Percentiles rank a stretch among this genome's conserved stretches.
Evolutionary conservation across 2,888 invertebrate genomes (phyloP).

Genomic region (Ochropleura leucogaster): DNA sequence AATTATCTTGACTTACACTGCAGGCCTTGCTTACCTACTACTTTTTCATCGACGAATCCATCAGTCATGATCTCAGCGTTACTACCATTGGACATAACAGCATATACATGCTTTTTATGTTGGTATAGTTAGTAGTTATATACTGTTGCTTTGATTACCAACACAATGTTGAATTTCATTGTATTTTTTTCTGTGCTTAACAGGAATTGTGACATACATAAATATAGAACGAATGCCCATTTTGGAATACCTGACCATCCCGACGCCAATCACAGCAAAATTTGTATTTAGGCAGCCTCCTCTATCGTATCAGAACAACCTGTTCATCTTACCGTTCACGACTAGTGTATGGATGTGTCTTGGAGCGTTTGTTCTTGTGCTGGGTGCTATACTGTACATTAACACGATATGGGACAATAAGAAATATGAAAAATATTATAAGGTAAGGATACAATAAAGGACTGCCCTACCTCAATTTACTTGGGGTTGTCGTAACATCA

Average conservation of each 20-base stretch:
- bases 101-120: not conserved
- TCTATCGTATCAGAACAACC: constrained; percentile 92
- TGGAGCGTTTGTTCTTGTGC: constrained; percentile 80
- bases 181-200: constrained; percentile 16
- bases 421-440: constrained; percentile 58
- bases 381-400: constrained; percentile 73
- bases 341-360: constrained; percentile 91
- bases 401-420: constrained; percentile 79
- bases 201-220: constrained; percentile 78
- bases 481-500: not conserved
- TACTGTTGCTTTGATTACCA: not conserved
- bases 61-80: not conserved
- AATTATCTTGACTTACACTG: not conserved
- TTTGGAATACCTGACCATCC: constrained; percentile 86
- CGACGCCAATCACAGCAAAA: constrained; percentile 79
- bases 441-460: constrained; percentile 27
- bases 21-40: not conserved
- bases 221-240: constrained; percentile 70
- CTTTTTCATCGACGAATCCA: not conserved
- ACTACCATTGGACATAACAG: not conserved
- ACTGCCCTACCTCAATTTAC: not conserved
- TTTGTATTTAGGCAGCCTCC: constrained; percentile 92
- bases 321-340: constrained; percentile 92
- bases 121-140: not conserved
- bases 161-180: not conserved